phyloP scores from a whole-genome alignment of 1,140 invertebrate genomes.

The Drosophila neocordata region DNA sequence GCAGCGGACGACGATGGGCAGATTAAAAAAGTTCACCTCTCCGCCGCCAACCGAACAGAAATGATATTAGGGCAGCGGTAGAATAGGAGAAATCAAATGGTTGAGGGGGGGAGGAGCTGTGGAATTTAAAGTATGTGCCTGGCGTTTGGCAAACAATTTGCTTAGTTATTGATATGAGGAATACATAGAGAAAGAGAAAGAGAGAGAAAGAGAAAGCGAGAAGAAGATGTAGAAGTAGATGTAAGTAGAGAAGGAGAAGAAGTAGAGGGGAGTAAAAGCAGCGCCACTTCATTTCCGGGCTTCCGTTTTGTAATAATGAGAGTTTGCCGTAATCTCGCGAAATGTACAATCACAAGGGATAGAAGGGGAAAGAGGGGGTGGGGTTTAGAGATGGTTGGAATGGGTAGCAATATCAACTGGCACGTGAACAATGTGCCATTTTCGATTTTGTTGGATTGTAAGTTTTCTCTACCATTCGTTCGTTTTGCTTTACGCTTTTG shows the following conservation, averaged over 20 bases:
- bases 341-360: slow-evolving; percentile 61
- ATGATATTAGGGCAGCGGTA: slow-evolving; percentile 67
- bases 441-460: slow-evolving; percentile 58
- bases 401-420: slow-evolving; percentile 20
- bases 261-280: slow-evolving; percentile 1
- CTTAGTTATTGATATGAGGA: slow-evolving; percentile 77
- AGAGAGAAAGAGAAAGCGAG: neutral
- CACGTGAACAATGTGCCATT: slow-evolving; percentile 76
- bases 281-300: slow-evolving; percentile 77
- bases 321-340: slow-evolving; percentile 77
- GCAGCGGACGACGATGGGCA: slow-evolving; percentile 52
- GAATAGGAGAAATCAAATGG: neutral
- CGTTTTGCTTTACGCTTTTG: slow-evolving; percentile 3
- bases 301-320: slow-evolving; percentile 80
- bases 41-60: slow-evolving; percentile 28
- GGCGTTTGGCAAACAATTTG: slow-evolving; percentile 75
- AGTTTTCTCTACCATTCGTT: slow-evolving; percentile 10
- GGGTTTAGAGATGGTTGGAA: neutral
- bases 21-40: slow-evolving; percentile 77
- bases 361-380: too few relatives aligned
- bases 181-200: neutral
- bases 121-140: slow-evolving; percentile 78
- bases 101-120: neutral
- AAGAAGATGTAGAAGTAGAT: neutral
- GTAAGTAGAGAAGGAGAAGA: neutral